These are phyloP conservation scores for Cheiracanthium punctorium DNA, from an alignment of 2,888 invertebrate genomes.

Conservation along the genomic window DNA sequence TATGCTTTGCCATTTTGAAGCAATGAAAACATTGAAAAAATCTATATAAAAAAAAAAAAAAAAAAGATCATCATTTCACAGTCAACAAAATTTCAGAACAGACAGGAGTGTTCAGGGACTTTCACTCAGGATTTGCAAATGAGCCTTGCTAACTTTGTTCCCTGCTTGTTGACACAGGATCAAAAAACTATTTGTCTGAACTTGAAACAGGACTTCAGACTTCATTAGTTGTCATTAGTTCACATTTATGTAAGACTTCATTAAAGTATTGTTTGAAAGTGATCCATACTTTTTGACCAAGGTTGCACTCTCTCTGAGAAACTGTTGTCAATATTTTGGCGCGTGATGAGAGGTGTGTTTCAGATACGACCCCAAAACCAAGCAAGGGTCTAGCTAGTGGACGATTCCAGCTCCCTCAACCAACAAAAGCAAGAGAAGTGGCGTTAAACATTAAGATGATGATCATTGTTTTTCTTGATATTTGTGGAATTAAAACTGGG, in stretches of 20 bases:
- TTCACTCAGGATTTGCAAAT: too few species aligned
- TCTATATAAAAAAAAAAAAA: too few species aligned
- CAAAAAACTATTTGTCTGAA: too few species aligned
- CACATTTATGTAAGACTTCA: too few species aligned
- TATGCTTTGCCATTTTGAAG: slow-evolving; percentile 44
- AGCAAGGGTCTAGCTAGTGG: too few species aligned
- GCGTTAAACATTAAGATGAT: background rate
- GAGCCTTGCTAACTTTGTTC: too few species aligned
- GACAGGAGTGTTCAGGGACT: background rate
- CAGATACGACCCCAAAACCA: background rate
- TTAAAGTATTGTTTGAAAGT: too few species aligned
- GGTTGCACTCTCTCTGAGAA: background rate
- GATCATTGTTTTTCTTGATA: too few species aligned
- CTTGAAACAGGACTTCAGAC: too few species aligned
- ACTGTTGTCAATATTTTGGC: background rate
- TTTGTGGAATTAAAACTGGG: slow-evolving; percentile 29
- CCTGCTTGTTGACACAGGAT: too few species aligned
- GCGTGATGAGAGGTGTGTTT: background rate
- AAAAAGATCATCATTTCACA: background rate
- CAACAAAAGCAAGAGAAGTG: background rate
- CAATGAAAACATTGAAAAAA: slow-evolving; percentile 67
- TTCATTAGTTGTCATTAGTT: too few species aligned
- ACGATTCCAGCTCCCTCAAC: background rate
- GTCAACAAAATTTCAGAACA: background rate
- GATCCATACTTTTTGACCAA: background rate